Base-by-base conservation (phyloP, 2,888 invertebrate genomes). In the Watsonalla cultraria region DNA sequence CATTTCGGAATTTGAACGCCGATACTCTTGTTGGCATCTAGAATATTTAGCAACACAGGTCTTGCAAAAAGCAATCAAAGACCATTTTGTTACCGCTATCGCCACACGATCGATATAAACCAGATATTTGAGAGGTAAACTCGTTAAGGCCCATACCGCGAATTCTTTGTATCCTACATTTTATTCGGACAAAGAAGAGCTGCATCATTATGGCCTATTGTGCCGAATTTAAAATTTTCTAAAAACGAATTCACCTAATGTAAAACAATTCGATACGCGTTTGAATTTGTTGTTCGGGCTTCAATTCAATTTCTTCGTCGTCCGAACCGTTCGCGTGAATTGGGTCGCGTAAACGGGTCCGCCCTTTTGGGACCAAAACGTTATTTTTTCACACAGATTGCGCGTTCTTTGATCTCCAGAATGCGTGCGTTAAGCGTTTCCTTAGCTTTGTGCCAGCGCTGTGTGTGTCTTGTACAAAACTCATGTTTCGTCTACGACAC, bases 241-340 rank as follows among this genome's bases (percentile, higher is more conserved):
- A 87, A 89, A 87, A 85, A 83, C 82, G 88, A 88, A 87, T 86
- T 86, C 89, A 88, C 86, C 88, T 89, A 89, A 87, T 86, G 86
- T 90, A 90, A 90, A 90, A 90, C 90, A 90, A 90, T 90, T 90
- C 90, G 90, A 90, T 88, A 90, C 90, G 90, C 90, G 85, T 90
- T 88, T 77, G 83, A 86, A 86, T 90, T 88, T 86, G 90, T 89
- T 87, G 88, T 89, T 86, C 73, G 84, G 78, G 75, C 80, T 86
- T 88, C 87, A 88, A 90, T 90, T 90, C 88, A 86, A 90, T 90
- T 90, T 89, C 89, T 89, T 89, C 84, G 76, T 70, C 82, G 85
- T 82, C 84, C 81, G 76, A 82, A 81, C 80, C 78, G 85, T 76
- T 87, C 86, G 85, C 86, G 88, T 88, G 88, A 90, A 90, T 90